These are phyloP conservation scores for Phyllopteryx taeniolatus DNA, from an alignment of 2,113 vertebrate genomes.

Conservation along the genomic window DNA sequence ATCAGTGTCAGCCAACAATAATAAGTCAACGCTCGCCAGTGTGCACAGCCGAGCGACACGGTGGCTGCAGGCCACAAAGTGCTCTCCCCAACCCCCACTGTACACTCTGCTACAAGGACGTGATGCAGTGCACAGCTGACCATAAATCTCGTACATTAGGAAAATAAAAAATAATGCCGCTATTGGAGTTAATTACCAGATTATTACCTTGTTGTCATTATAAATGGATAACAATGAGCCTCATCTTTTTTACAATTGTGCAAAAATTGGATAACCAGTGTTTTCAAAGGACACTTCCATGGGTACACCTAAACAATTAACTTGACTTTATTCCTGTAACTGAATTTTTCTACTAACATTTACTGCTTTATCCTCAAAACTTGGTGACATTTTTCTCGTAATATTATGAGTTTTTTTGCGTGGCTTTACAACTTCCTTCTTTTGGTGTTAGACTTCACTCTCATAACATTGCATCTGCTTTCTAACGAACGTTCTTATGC, in stretches of 20 bases:
- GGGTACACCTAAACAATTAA: not conserved
- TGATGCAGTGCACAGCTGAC: not conserved
- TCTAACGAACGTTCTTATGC: no score
- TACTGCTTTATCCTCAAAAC: no score
- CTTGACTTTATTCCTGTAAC: no score
- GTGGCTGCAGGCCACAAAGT: slow-evolving; percentile 3
- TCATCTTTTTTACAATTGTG: not conserved
- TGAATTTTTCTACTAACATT: no score
- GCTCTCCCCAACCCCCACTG: not conserved
- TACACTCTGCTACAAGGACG: not conserved
- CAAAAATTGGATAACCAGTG: not conserved
- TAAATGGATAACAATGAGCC: not conserved
- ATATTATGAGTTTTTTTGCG: no score
- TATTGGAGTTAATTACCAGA: not conserved
- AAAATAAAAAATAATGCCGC: not conserved
- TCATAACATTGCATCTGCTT: no score
- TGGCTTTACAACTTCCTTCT: no score
- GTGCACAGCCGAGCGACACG: not conserved
- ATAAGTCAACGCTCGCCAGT: not conserved
- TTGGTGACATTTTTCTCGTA: no score
- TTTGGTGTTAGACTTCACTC: no score
- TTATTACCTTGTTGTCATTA: no score
- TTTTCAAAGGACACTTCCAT: not conserved
- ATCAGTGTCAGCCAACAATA: slow-evolving; percentile 7
- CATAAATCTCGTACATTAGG: not conserved